phyloP scores from a whole-genome alignment of 2,113 vertebrate genomes.

The Pachyramphus minor region DNA sequence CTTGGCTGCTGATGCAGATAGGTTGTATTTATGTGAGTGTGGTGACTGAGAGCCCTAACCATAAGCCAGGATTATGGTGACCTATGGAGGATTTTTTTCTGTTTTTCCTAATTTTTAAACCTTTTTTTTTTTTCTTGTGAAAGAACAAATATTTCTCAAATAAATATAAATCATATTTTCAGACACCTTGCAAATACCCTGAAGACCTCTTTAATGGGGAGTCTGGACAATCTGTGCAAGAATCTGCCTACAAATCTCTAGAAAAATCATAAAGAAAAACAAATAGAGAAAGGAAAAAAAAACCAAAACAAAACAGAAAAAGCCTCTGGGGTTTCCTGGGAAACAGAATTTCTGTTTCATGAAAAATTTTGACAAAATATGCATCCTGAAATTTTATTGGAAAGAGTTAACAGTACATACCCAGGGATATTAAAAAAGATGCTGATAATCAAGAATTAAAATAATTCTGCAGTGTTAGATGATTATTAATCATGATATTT shows the following conservation, averaged over 20 bases:
- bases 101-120: neutral
- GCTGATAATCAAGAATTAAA: neutral
- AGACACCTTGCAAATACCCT: neutral
- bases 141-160: neutral
- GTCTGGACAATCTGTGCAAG: neutral
- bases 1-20: neutral
- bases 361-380: neutral
- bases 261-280: neutral
- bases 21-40: neutral
- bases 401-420: neutral
- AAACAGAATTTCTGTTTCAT: constrained; percentile 14
- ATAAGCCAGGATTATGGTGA: neutral
- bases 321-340: neutral
- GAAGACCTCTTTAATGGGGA: neutral
- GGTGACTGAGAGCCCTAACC: neutral
- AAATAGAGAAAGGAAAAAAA: neutral
- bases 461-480: neutral
- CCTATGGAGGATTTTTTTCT: neutral
- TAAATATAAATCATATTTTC: neutral
- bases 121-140: fast-evolving
- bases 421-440: neutral
- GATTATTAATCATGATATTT: neutral
- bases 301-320: neutral
- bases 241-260: neutral
- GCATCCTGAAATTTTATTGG: neutral